Evolutionary conservation across 2,113 vertebrate genomes (phyloP).

Genomic region (Burhinus bistriatus): DNA sequence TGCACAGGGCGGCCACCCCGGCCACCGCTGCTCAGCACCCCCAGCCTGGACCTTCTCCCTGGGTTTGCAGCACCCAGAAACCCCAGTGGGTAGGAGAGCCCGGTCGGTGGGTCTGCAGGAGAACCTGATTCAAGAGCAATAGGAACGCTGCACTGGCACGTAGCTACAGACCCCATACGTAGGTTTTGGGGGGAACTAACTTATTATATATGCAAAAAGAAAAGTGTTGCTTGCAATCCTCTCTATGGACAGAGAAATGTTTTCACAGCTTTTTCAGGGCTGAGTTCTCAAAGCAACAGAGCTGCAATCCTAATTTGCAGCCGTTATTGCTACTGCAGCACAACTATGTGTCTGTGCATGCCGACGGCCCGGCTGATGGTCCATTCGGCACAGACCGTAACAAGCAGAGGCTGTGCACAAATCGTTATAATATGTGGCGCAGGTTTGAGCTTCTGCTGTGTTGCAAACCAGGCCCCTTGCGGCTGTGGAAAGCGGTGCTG

Average conservation of each 20-base stretch:
- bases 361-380: neutral
- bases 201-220: rapidly evolving
- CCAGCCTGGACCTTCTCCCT: too few relatives aligned
- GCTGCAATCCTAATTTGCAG: neutral
- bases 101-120: too few relatives aligned
- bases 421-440: rapidly evolving
- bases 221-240: neutral
- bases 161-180: rapidly evolving
- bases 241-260: neutral
- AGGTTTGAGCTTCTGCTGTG: neutral
- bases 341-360: rapidly evolving
- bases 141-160: too few relatives aligned
- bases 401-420: neutral
- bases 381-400: rapidly evolving
- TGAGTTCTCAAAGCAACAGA: neutral
- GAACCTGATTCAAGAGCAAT: too few relatives aligned
- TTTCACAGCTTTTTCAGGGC: neutral
- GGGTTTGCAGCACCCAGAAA: too few relatives aligned
- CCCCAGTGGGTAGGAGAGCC: too few relatives aligned
- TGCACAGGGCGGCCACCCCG: too few relatives aligned
- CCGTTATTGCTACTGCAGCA: neutral
- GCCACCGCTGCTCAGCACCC: too few relatives aligned
- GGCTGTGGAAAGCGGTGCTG: neutral
- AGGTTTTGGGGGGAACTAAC: neutral
- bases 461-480: neutral